Evolutionary conservation across 2,797 vertebrate genomes (phyloP).

Genomic region (Gambelia wislizenii): DNA sequence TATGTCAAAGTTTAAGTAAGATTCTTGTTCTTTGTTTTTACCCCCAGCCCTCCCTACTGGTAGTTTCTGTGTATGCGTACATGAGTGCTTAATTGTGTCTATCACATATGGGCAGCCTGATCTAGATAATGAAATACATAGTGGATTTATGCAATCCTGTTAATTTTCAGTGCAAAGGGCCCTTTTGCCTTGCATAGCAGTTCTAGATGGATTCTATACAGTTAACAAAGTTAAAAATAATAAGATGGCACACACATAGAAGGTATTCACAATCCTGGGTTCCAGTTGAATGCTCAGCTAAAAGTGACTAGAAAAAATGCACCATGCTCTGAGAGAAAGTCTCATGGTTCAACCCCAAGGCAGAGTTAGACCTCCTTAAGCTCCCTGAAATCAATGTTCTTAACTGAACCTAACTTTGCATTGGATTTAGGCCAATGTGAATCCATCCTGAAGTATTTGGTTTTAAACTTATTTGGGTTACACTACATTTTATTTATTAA

Average conservation of each 20-base stretch:
- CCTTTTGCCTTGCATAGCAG: neutral
- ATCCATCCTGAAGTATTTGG: neutral
- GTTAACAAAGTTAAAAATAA: neutral
- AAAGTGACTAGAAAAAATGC: neutral
- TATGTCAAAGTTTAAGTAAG: neutral
- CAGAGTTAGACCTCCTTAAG: neutral
- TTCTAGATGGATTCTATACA: neutral
- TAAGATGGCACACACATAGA: neutral
- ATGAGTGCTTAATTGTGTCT: neutral
- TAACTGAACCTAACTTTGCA: neutral
- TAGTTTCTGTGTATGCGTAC: neutral
- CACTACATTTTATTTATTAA: too few species aligned
- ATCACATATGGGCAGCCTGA: neutral
- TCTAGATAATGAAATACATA: neutral
- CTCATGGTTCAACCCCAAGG: neutral
- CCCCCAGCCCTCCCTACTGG: neutral
- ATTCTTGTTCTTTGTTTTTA: neutral
- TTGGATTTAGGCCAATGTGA: too few species aligned
- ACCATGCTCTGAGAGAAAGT: neutral
- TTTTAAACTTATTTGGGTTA: neutral
- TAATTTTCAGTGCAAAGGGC: neutral
- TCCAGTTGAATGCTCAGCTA: neutral
- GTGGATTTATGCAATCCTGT: neutral
- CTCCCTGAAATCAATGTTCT: neutral
- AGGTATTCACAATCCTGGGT: neutral